phyloP scores from a whole-genome alignment of 2,113 vertebrate genomes.

The Actenoides hombroni region DNA sequence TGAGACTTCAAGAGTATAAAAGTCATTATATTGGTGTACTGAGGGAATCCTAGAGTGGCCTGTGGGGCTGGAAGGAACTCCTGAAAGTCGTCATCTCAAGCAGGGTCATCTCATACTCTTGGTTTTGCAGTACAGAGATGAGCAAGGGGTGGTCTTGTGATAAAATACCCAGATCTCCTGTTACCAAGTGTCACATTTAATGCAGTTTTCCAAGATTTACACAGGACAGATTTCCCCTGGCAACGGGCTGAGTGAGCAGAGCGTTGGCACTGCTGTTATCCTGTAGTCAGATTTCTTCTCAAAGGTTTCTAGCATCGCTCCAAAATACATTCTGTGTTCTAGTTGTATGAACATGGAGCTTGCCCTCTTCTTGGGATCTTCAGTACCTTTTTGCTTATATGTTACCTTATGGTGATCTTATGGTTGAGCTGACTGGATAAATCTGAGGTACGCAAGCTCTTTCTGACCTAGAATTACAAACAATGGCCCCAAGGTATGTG shows the following conservation, averaged over 20 bases:
- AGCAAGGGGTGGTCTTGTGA: background rate
- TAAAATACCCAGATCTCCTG: background rate
- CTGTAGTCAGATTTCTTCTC: background rate
- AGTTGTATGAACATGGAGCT: background rate
- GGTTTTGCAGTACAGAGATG: background rate
- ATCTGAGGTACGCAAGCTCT: background rate
- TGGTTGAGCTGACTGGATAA: background rate
- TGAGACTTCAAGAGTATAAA: background rate
- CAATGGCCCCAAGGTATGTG: background rate
- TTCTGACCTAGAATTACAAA: background rate
- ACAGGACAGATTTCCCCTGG: background rate
- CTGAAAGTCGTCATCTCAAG: background rate
- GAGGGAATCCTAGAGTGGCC: background rate
- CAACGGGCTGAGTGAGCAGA: background rate
- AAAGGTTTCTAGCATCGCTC: background rate
- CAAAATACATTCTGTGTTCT: accelerated
- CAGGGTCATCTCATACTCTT: background rate
- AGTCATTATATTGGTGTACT: background rate
- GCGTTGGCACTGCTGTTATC: background rate
- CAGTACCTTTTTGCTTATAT: background rate
- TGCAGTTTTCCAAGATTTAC: background rate
- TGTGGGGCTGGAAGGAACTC: background rate
- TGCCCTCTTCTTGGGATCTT: background rate
- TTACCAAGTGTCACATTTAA: background rate
- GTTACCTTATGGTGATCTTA: background rate